phyloP scores from a whole-genome alignment of 2,888 invertebrate species.

The Muschampia plurimacula region DNA sequence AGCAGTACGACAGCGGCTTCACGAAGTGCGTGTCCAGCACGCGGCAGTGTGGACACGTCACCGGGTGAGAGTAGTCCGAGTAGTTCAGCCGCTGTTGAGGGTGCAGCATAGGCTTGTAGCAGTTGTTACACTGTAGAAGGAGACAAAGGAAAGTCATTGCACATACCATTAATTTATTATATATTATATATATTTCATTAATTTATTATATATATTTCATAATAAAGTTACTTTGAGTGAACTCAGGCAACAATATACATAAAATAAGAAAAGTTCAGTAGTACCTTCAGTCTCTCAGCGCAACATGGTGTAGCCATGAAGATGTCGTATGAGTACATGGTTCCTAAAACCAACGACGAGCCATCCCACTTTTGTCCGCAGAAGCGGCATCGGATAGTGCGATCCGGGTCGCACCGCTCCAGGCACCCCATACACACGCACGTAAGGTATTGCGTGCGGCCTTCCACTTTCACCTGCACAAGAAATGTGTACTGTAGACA shows the following conservation, averaged over 20 bases:
- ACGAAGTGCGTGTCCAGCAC: constrained; percentile 97
- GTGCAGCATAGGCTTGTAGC: constrained; percentile 94
- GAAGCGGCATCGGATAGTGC: constrained; percentile 92
- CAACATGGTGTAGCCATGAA: constrained; percentile 99
- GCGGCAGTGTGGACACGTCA: constrained; percentile 96
- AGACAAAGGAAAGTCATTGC: constrained; percentile 3
- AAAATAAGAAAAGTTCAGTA: background rate
- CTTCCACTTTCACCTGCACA: constrained; percentile 94
- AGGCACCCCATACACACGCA: constrained; percentile 98
- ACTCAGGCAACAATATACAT: background rate
- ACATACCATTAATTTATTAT: too few species aligned
- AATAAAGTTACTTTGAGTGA: background rate
- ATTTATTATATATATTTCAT: background rate
- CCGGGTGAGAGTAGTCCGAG: constrained; percentile 97
- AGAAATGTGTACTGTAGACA: constrained; percentile 16
- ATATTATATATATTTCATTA: too few species aligned
- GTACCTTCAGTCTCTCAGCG: constrained; percentile 95
- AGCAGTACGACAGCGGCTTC: constrained; percentile 94
- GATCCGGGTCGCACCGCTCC: constrained; percentile 92
- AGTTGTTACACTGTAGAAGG: constrained; percentile 94
- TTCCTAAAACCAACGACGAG: constrained; percentile 96
- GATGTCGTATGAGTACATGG: constrained; percentile 99
- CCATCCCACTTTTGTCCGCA: constrained; percentile 97
- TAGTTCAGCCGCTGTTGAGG: constrained; percentile 95
- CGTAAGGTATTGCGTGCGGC: constrained; percentile 95